These are phyloP conservation scores for Chrysaora quinquecirrha DNA, from an alignment of 30 jellyfish, hydroid and myxozoan genomes.

Conservation along the genomic window DNA sequence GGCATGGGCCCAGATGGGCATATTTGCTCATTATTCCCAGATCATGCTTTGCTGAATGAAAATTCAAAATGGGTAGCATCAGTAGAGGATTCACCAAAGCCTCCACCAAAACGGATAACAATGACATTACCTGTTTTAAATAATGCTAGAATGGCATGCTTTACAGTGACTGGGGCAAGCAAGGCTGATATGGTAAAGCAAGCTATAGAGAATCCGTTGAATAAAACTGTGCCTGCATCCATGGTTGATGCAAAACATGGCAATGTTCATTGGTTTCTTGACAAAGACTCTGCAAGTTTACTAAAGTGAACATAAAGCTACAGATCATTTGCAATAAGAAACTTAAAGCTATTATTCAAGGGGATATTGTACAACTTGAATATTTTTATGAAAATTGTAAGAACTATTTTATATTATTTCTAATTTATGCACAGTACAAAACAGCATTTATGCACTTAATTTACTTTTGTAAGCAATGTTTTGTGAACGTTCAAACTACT, in stretches of 20 bases:
- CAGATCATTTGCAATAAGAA: not conserved
- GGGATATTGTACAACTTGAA: no score
- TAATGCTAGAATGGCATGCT: conserved; percentile 71
- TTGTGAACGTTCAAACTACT: no score
- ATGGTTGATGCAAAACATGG: conserved; percentile 62
- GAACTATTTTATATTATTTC: no score
- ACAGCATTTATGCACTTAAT: no score
- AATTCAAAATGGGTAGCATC: conserved; percentile 60
- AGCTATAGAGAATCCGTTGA: conserved; percentile 42
- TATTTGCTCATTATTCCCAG: conserved; percentile 92
- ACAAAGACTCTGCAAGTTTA: conserved; percentile 68
- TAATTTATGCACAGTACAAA: no score
- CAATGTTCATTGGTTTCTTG: conserved; percentile 85
- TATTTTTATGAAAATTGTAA: no score
- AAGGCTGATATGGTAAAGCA: conserved; percentile 80
- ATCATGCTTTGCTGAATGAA: conserved; percentile 79
- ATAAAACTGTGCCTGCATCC: conserved; percentile 83
- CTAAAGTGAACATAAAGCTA: not conserved
- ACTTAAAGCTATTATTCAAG: no score
- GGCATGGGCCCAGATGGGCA: conserved; percentile 99
- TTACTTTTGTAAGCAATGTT: no score
- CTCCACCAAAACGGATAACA: conserved; percentile 93
- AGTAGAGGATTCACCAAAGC: conserved; percentile 88
- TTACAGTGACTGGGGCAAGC: conserved; percentile 89
- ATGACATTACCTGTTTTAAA: conserved; percentile 82